A percentile compares a stretch with the other conserved stretches of the same genome.
Evolutionary conservation across 2,888 invertebrate genomes (phyloP).

Genomic region (Spodoptera littoralis): DNA sequence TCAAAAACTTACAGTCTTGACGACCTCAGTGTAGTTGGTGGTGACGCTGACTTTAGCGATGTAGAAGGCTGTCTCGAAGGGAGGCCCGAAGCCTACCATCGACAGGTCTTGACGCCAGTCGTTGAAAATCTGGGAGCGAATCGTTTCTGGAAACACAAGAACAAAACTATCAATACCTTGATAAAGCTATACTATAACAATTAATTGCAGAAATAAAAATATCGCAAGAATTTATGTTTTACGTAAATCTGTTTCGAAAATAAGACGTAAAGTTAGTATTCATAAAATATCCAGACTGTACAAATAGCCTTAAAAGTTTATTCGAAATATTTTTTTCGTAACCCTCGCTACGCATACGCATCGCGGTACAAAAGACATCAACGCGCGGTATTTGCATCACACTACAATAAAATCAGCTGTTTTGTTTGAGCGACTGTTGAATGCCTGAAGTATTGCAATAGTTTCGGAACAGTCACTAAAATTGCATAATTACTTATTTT

Average conservation of each 20-base stretch:
- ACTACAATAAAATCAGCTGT: background rate
- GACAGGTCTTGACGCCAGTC: conserved; percentile 84
- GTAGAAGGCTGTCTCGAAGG: conserved; percentile 91
- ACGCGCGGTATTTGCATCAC: conserved; percentile 52
- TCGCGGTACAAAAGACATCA: conserved; percentile 64
- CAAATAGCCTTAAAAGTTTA: background rate
- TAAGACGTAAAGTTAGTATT: conserved; percentile 4
- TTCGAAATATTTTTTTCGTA: background rate
- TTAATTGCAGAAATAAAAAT: no score
- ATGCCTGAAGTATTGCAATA: background rate
- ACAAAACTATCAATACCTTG: no score
- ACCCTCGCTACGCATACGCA: conserved; percentile 8
- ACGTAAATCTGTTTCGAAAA: background rate
- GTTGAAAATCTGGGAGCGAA: conserved; percentile 79
- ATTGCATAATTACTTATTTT: background rate
- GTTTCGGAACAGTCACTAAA: background rate
- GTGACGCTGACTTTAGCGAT: conserved; percentile 89
- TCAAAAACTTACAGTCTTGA: conserved; percentile 83
- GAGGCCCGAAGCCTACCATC: conserved; percentile 86
- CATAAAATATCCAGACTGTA: conserved; percentile 5
- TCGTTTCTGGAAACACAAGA: conserved; percentile 73
- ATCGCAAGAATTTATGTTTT: no score
- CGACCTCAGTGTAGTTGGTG: conserved; percentile 77
- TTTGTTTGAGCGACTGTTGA: background rate
- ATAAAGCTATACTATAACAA: no score